Evolutionary conservation across 2,888 invertebrate species (phyloP).

Genomic region (Agrilus cyanescens): DNA sequence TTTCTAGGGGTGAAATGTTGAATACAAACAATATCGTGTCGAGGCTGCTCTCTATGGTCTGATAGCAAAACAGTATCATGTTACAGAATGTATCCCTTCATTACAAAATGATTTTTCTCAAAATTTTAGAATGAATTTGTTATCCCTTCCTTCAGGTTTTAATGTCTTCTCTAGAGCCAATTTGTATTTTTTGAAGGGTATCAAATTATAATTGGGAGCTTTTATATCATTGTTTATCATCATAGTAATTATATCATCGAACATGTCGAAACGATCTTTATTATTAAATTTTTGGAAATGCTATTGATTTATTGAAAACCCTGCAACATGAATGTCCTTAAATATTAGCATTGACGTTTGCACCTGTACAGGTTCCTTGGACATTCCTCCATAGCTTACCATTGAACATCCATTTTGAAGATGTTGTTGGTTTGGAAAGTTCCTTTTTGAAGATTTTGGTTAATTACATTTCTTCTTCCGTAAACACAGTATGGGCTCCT

Average conservation of each 20-base stretch:
- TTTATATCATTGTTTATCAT: constrained; percentile 58
- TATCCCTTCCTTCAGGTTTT: constrained; percentile 60
- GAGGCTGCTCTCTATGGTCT: too few species aligned
- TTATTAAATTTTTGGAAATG: constrained; percentile 44
- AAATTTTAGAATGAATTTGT: constrained; percentile 62
- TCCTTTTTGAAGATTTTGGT: constrained; percentile 49
- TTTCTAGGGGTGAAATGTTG: not conserved
- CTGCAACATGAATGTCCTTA: constrained; percentile 63
- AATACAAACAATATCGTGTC: too few species aligned
- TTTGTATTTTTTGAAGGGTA: constrained; percentile 61
- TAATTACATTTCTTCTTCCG: constrained; percentile 64
- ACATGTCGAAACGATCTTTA: constrained; percentile 58
- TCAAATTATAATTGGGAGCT: constrained; percentile 58
- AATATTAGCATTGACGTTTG: constrained; percentile 76
- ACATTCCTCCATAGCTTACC: constrained; percentile 95
- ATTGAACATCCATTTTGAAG: constrained; percentile 61
- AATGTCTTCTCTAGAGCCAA: constrained; percentile 63
- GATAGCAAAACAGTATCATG: too few species aligned
- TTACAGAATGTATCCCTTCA: too few species aligned
- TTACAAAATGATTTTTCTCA: too few species aligned
- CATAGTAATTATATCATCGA: constrained; percentile 56
- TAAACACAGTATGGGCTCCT: constrained; percentile 77
- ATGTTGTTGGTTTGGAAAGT: constrained; percentile 54
- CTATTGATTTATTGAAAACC: constrained; percentile 91
- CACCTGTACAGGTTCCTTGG: constrained; percentile 71